Conservation (phyloP, 2,113 vertebrate genomes). For the Xyliphius kryptos region DNA sequence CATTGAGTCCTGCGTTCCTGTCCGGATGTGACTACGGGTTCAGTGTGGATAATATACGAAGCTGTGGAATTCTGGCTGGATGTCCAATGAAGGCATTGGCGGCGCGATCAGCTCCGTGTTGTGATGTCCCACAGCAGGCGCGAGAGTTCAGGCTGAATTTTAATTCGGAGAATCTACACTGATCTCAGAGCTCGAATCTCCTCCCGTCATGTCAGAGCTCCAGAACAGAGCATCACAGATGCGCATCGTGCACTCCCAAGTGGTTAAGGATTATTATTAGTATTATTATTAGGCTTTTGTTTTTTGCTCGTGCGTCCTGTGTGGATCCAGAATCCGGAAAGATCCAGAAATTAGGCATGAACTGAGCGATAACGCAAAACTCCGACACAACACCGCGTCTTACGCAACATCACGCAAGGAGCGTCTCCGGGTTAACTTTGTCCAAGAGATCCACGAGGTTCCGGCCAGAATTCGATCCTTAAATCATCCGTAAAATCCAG, state of each 20-base stretch:
- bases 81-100: too few species aligned
- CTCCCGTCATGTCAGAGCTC: slow-evolving; percentile 42
- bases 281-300: too few species aligned
- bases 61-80: slow-evolving; percentile 14
- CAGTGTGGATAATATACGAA: too few species aligned
- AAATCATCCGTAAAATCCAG: background rate
- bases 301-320: too few species aligned
- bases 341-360: slow-evolving; percentile 1
- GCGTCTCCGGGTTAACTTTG: slow-evolving; percentile 15
- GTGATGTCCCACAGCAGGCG: slow-evolving; percentile 22
- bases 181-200: slow-evolving; percentile 26
- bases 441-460: background rate
- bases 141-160: slow-evolving; percentile 29
- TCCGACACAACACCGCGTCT: background rate
- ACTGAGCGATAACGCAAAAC: background rate
- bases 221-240: slow-evolving; percentile 4
- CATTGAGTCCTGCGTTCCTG: slow-evolving; percentile 67
- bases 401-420: too few species aligned
- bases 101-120: too few species aligned
- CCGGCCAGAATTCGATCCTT: background rate
- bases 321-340: slow-evolving; percentile 3
- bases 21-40: slow-evolving; percentile 1
- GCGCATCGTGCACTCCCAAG: slow-evolving; percentile 28
- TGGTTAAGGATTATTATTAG: too few species aligned
- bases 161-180: slow-evolving; percentile 20